Evolutionary conservation across 2,113 vertebrate species (phyloP), one percentile per base, ranked within the genome.

Genomic region (Garra rufa): DNA sequence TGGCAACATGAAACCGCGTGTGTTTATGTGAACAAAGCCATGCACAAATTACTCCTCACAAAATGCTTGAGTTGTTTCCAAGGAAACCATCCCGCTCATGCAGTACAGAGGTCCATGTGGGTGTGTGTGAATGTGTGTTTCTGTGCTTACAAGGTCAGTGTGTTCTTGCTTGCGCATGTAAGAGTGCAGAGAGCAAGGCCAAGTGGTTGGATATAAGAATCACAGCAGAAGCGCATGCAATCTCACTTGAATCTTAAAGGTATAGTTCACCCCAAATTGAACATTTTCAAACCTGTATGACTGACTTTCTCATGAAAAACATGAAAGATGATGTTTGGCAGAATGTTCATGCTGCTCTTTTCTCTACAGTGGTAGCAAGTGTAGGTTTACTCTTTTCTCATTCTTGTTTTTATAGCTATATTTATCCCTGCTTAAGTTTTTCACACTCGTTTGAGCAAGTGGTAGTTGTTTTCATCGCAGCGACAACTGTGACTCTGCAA

Each of bases 31-130:
- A 44, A 50, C 17, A 10, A 80, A 85, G 50, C 69, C 65, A 55
- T 83, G 89, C 88, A 82, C 69, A 87, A 73, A 86, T 92, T 91
- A 89, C 81, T 87, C 80, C 87, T 91, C 89, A 90, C 87, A 88
- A 88, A 92, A 88, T 81, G 70, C 67, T 88, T 85, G 88, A 88
- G 86, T 87, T 87, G 92, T 94, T 94, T 91, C 93, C 91, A 93
- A 82, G 91, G 93, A 91, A 91, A 94, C 92, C 48, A 83, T 71
- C 88, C 46, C 14, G 57, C 74, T 83, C 63, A 21, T 81, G 43
- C 59, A 87, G 76, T 91, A 86, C 88, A 88, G 88, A 87, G 88
- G 84, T 88, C 87, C 88, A 76, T 86, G 83, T 85, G 88, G 79
- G 81, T 84, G 78, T 9, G 55, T 75, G 67, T 80, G 43, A 50